Evolutionary conservation across 2,113 vertebrate species (phyloP), one percentile per base, ranked within the genome.

Genomic region (Actenoides hombroni): DNA sequence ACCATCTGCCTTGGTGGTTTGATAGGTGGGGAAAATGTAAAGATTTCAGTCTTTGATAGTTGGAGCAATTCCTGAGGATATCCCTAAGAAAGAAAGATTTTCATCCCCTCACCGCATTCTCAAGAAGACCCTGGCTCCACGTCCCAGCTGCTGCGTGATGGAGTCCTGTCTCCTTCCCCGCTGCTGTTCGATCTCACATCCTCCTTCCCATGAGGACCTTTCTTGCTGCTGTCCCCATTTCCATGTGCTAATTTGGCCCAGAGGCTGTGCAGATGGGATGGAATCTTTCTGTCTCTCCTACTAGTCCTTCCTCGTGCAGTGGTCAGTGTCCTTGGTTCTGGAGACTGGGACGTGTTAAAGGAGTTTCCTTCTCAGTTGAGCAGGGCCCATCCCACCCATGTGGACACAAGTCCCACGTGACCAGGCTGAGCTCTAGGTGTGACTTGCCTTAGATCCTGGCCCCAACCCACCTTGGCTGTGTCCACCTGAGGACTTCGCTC

Each of bases 141-240:
- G 0, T 61, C 77, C 81, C 54, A 37, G 39, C 39, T 0, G 1
- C 81, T 1, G 1, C 1, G 6, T 78, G 77, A 86, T 61, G 74
- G 73, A 92, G 86, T 91, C 63, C 83, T 69, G 49, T 84, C 80
- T 85, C 88, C 77, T 76, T 87, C 70, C 46, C 67, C 70, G 68
- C 76, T 71, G 65, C 2, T 3, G 33, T 73, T 85, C 68, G 40
- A 49, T 89, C 86, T 92, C 9, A 0, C 74, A 35, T 95, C 69
- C 44, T 65, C 59, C 81, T 76, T 97, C 91, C 93, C 93, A 12
- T 33, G 94, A 88, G 94, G 88, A 37, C 53, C 35, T 37, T 75
- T 75, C 83, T 75, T 82, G 81, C 78, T 86, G 93, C 82, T 92
- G 95, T 83, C 94, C 96, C 37, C 75, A 0, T 94, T 97, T 95